These are phyloP conservation scores for Xanthostigma xanthostigma DNA, from an alignment of 2,888 invertebrate species.

Conservation along the genomic window DNA sequence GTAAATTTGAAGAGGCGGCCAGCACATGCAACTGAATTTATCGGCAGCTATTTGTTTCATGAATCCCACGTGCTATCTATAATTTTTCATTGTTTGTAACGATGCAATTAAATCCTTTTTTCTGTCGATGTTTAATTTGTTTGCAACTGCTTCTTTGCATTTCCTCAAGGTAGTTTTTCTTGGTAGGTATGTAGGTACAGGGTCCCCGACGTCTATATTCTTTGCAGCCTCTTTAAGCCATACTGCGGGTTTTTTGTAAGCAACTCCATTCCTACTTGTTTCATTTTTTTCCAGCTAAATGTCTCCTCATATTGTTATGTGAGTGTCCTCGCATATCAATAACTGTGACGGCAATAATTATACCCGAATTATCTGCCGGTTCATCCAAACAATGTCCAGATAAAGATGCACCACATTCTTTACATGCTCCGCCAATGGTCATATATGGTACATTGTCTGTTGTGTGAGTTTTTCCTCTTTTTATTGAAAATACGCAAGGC, in stretches of 20 bases:
- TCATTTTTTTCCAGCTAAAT: slow-evolving; percentile 6
- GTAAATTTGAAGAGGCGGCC: slow-evolving; percentile 11
- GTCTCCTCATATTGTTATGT: slow-evolving; percentile 7
- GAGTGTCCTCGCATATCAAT: slow-evolving; percentile 4
- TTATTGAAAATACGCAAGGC: neutral
- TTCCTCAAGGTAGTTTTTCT: too few species aligned
- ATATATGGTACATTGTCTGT: neutral
- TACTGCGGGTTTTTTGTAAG: slow-evolving; percentile 9
- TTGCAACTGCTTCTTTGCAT: slow-evolving; percentile 9
- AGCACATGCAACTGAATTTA: slow-evolving; percentile 11
- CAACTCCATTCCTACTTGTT: slow-evolving; percentile 9
- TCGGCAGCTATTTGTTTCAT: slow-evolving; percentile 11
- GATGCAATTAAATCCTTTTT: slow-evolving; percentile 6
- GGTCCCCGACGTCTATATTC: slow-evolving; percentile 8
- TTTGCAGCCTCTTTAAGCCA: slow-evolving; percentile 4
- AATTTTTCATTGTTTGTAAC: slow-evolving; percentile 9
- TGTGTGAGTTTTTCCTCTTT: neutral
- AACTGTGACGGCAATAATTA: slow-evolving; percentile 2
- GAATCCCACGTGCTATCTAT: slow-evolving; percentile 6
- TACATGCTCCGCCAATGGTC: slow-evolving; percentile 5
- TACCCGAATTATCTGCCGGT: neutral
- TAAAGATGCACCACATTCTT: slow-evolving; percentile 1
- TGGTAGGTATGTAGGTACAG: slow-evolving; percentile 8
- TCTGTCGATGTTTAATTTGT: slow-evolving; percentile 8
- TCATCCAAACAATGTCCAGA: too few species aligned